Percentiles rank a stretch among this genome's conserved stretches.
phyloP scores from a whole-genome alignment of 2,113 vertebrate species.

The Heptranchias perlo region DNA sequence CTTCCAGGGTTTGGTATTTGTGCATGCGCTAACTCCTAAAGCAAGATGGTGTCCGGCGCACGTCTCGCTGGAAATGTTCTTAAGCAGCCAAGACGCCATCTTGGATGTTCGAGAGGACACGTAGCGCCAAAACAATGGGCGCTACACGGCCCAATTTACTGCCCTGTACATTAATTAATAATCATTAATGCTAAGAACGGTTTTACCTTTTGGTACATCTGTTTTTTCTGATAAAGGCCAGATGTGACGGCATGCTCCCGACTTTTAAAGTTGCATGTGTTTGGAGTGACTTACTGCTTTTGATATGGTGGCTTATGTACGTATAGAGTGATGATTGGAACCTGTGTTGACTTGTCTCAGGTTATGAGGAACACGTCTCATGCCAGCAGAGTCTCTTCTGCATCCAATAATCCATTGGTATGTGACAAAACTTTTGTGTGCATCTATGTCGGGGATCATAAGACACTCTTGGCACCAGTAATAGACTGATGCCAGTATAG shows the following conservation, averaged over 20 bases:
- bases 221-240: background rate
- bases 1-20: too few relatives aligned
- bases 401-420: conserved; percentile 69
- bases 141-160: too few relatives aligned
- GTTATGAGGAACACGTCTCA: conserved; percentile 74
- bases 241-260: background rate
- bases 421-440: conserved; percentile 47
- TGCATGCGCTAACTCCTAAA: too few relatives aligned
- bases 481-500: background rate
- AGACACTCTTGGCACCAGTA: background rate
- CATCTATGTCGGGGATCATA: background rate
- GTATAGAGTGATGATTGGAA: background rate
- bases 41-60: too few relatives aligned
- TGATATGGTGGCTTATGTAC: background rate
- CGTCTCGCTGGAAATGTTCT: too few relatives aligned
- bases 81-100: too few relatives aligned
- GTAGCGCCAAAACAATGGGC: too few relatives aligned
- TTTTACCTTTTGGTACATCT: background rate
- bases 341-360: conserved; percentile 57
- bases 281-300: background rate
- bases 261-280: background rate
- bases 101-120: too few relatives aligned
- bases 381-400: conserved; percentile 58
- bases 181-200: background rate
- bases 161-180: background rate